Evolutionary conservation across 2,888 invertebrate species (phyloP).

Genomic region (Calliphora vomitoria): DNA sequence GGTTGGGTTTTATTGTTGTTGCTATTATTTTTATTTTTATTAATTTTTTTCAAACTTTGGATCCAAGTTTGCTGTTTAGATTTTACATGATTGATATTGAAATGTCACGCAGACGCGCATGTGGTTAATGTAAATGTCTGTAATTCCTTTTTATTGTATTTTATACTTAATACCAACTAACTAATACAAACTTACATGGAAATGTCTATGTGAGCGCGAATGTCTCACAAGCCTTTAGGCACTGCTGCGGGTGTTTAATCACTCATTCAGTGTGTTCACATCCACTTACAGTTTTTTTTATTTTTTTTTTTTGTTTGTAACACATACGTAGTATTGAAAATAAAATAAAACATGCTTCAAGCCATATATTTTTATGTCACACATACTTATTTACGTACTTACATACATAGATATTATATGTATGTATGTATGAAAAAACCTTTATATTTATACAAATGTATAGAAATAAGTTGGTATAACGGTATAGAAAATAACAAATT

Average conservation of each 20-base stretch:
- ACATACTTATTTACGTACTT: not conserved
- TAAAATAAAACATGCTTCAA: constrained; percentile 3
- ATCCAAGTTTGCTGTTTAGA: constrained; percentile 36
- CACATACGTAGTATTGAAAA: constrained; percentile 14
- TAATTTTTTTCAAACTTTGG: not conserved
- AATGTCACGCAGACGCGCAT: constrained; percentile 83
- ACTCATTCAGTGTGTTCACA: constrained; percentile 51
- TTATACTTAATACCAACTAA: not conserved
- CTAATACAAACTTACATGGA: not conserved
- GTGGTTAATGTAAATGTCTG: constrained; percentile 78
- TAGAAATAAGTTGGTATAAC: not conserved
- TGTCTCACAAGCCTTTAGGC: not conserved
- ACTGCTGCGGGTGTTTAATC: constrained; percentile 70
- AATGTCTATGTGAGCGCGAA: constrained; percentile 13
- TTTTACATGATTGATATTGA: constrained; percentile 81
- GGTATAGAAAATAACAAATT: constrained; percentile 71
- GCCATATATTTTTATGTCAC: constrained; percentile 17
- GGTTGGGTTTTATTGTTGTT: constrained; percentile 46
- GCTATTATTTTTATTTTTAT: too few species aligned
- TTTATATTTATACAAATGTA: not conserved
- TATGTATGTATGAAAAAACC: not conserved
- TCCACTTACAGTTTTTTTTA: not conserved
- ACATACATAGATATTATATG: constrained; percentile 4
- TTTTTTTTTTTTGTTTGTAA: not conserved
- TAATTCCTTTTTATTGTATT: constrained; percentile 37